These are phyloP conservation scores for Gnathonemus longibarbis DNA, from an alignment of 2,113 vertebrate species.

Conservation along the genomic window DNA sequence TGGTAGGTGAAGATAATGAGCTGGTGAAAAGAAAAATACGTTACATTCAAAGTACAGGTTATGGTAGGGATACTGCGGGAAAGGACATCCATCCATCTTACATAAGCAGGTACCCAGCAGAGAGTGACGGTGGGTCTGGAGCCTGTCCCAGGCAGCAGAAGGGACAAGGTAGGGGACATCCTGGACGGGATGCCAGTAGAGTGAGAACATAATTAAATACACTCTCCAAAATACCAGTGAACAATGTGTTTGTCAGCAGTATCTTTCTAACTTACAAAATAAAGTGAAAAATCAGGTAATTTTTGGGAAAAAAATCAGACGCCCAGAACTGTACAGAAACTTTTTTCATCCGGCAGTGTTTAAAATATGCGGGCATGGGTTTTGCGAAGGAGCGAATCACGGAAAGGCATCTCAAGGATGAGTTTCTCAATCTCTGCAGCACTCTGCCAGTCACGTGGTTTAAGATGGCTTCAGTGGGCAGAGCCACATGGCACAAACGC, in stretches of 20 bases:
- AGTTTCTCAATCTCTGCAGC: background rate
- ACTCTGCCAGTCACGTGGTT: background rate
- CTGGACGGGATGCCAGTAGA: background rate
- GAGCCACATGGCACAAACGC: background rate
- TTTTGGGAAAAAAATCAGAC: background rate
- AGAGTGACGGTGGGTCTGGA: background rate
- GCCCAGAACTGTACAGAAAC: background rate
- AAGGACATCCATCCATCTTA: background rate
- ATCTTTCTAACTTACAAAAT: background rate
- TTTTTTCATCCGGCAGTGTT: background rate
- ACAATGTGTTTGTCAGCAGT: background rate
- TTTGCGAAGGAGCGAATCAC: background rate
- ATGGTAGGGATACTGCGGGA: background rate
- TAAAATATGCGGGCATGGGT: background rate
- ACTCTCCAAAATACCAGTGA: background rate
- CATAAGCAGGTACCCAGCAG: background rate
- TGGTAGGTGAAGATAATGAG: background rate
- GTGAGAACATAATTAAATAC: background rate
- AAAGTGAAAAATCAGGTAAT: background rate
- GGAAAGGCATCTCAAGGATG: background rate
- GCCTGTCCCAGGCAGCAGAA: background rate
- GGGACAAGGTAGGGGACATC: background rate
- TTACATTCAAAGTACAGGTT: background rate
- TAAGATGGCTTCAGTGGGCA: background rate
- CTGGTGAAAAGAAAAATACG: background rate